Conservation (phyloP, 1,140 invertebrate species). For the Tribolium castaneum region DNA sequence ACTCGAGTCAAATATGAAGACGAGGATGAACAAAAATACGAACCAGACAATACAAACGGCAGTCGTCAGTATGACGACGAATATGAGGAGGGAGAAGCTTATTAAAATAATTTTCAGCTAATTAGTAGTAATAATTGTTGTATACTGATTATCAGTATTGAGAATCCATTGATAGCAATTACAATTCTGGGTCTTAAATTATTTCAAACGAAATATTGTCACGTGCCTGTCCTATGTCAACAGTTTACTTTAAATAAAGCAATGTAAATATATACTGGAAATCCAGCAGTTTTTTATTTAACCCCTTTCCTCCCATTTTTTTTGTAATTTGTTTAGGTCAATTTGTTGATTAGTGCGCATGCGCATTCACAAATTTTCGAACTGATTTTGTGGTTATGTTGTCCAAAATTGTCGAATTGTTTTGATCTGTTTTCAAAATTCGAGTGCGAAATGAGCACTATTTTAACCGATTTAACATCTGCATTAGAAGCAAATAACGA, state of each 20-base stretch:
- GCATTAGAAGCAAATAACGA: conserved; percentile 39
- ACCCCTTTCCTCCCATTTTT: not conserved
- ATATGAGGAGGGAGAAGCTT: conserved; percentile 63
- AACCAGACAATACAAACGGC: conserved; percentile 64
- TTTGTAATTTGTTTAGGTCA: no score
- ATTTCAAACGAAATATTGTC: conserved; percentile 18
- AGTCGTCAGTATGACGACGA: conserved; percentile 60
- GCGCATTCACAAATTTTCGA: not conserved
- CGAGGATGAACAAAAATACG: conserved; percentile 73
- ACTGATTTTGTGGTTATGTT: conserved; percentile 38
- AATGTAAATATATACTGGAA: not conserved
- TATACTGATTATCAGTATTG: conserved; percentile 9
- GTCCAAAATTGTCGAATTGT: not conserved
- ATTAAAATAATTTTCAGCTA: conserved; percentile 49
- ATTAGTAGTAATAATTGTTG: not conserved
- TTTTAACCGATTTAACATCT: conserved; percentile 26
- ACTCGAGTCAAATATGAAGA: conserved; percentile 74
- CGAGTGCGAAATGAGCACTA: conserved; percentile 22
- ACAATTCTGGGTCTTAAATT: not conserved
- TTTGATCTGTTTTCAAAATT: not conserved
- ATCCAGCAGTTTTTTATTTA: not conserved
- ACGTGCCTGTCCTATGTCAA: conserved; percentile 24
- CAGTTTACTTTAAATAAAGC: conserved; percentile 32
- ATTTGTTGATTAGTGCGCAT: no score
- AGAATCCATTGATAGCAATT: not conserved